A percentile compares a stretch with the other conserved stretches of the same genome.
Evolutionary conservation across 1,140 invertebrate species (phyloP).

Genomic region (Solenopsis invicta): DNA sequence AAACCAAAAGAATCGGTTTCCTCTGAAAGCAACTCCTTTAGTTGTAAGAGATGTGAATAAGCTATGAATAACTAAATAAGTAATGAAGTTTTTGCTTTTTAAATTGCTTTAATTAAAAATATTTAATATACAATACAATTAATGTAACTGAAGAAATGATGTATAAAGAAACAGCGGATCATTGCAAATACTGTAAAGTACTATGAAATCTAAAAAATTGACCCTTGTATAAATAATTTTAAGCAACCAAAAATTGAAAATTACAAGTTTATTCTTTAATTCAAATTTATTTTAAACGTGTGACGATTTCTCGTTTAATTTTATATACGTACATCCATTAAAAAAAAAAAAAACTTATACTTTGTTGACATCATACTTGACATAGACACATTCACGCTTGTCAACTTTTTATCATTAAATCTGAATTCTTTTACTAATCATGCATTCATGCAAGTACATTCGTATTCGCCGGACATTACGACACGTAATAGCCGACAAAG

Average conservation of each 20-base stretch:
- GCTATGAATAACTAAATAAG: not conserved
- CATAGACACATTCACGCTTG: not conserved
- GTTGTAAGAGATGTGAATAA: not conserved
- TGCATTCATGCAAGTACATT: slow-evolving; percentile 62
- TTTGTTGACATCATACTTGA: slow-evolving; percentile 30
- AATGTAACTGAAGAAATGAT: not conserved
- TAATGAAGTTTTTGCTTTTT: not conserved
- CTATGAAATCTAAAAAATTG: not conserved
- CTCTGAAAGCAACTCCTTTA: slow-evolving; percentile 66
- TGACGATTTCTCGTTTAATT: slow-evolving; percentile 13
- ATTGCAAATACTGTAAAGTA: not conserved
- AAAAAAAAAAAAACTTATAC: slow-evolving; percentile 11
- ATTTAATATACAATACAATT: not conserved
- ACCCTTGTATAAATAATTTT: not conserved
- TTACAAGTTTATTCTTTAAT: not conserved
- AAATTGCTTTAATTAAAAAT: not conserved
- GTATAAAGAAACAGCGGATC: not conserved
- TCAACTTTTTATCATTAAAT: slow-evolving; percentile 16
- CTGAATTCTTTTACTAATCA: slow-evolving; percentile 57
- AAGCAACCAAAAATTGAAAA: not conserved
- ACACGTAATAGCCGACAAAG: slow-evolving; percentile 27
- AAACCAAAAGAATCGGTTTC: not conserved
- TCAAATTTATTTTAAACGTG: not conserved
- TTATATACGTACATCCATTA: not conserved
- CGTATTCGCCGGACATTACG: slow-evolving; percentile 56